Conservation (phyloP, 2,888 invertebrate species). For the Amphipoea lucens region DNA sequence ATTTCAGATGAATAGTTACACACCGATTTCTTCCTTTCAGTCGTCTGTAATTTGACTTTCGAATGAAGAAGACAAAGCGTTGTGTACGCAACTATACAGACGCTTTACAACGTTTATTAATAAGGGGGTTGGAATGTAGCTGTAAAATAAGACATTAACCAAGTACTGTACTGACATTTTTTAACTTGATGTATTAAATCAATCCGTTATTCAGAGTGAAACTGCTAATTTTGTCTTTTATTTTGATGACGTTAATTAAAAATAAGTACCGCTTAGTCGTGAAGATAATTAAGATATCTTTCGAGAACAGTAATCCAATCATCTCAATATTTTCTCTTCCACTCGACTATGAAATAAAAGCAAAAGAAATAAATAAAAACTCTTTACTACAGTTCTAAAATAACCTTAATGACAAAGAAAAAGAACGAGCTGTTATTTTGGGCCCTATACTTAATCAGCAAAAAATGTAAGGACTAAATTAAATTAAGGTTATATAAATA, state of each 20-base stretch:
- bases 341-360: not conserved
- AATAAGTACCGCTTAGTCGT: conserved; percentile 26
- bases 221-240: conserved; percentile 4
- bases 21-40: no score
- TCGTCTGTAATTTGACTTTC: no score
- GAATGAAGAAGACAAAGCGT: no score
- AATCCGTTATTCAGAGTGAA: not conserved
- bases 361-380: not conserved
- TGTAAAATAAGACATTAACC: conserved; percentile 8
- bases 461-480: conserved; percentile 57
- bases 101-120: no score
- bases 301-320: conserved; percentile 6
- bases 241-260: conserved; percentile 9
- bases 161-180: not conserved
- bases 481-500: conserved; percentile 64
- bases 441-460: conserved; percentile 41
- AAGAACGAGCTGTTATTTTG: conserved; percentile 24
- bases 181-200: not conserved
- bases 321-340: not conserved
- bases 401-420: conserved; percentile 46
- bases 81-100: no score
- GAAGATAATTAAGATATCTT: conserved; percentile 30
- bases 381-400: conserved; percentile 36
- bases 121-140: not conserved
- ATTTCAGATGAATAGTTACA: no score